phyloP scores from a whole-genome alignment of 1,140 invertebrate genomes.

The Pogonus chalceus region DNA sequence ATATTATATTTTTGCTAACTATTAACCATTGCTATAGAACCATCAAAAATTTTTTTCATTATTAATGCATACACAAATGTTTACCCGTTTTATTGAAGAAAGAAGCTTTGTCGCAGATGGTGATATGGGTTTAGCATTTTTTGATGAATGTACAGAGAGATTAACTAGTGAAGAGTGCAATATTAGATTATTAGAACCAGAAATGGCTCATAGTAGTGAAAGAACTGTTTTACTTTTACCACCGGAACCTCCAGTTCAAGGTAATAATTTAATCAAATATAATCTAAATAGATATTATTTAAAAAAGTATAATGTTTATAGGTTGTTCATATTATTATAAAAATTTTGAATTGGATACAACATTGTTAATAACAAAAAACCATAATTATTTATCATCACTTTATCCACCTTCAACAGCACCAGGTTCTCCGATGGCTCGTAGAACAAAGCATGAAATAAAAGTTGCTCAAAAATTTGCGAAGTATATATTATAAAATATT shows the following conservation, averaged over 20 bases:
- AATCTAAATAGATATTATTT: neutral
- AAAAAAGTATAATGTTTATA: slow-evolving; percentile 19
- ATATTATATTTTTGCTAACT: neutral
- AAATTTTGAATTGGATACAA: slow-evolving; percentile 43
- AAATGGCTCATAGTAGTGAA: slow-evolving; percentile 56
- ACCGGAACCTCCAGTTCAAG: slow-evolving; percentile 61
- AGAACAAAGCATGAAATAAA: slow-evolving; percentile 93
- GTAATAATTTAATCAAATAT: slow-evolving; percentile 20
- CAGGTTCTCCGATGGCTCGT: slow-evolving; percentile 81
- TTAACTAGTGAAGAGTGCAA: slow-evolving; percentile 48
- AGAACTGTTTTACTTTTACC: slow-evolving; percentile 91
- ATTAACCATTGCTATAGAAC: slow-evolving; percentile 41
- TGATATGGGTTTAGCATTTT: slow-evolving; percentile 88
- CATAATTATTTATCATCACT: slow-evolving; percentile 33
- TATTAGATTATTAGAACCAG: slow-evolving; percentile 61
- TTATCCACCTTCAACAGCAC: slow-evolving; percentile 41
- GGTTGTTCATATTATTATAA: slow-evolving; percentile 41
- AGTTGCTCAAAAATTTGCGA: slow-evolving; percentile 77
- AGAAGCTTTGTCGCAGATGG: slow-evolving; percentile 96
- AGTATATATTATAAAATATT: slow-evolving; percentile 14
- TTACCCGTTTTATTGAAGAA: slow-evolving; percentile 97
- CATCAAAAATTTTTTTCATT: slow-evolving; percentile 86
- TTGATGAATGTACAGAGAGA: slow-evolving; percentile 91
- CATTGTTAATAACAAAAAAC: slow-evolving; percentile 35
- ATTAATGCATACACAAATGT: slow-evolving; percentile 92